Conservation (phyloP, 2,888 invertebrate genomes). For the Amphimallon solstitiale region DNA sequence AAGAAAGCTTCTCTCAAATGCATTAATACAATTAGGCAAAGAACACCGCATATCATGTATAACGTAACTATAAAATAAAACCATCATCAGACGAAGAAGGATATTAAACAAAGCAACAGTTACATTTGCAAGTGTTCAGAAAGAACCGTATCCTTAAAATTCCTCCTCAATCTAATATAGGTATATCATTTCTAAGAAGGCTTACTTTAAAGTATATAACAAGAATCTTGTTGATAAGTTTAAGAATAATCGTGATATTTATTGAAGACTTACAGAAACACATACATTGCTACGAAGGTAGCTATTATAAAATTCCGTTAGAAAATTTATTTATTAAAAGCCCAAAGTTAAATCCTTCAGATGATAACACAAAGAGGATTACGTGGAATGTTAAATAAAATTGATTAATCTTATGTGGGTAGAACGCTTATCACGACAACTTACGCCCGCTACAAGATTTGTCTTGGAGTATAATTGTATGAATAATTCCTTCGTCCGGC, state of each 20-base stretch:
- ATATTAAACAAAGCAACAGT: slow-evolving; percentile 10
- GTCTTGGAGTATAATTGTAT: slow-evolving; percentile 30
- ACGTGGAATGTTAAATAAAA: slow-evolving; percentile 31
- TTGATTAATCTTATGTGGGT: slow-evolving; percentile 36
- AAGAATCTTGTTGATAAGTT: slow-evolving; percentile 3
- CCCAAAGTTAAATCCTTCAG: slow-evolving; percentile 22
- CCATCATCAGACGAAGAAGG: slow-evolving; percentile 11
- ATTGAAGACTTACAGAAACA: slow-evolving; percentile 1
- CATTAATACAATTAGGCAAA: slow-evolving; percentile 25
- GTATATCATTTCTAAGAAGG: slow-evolving; percentile 16
- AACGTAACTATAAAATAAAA: slow-evolving; percentile 5
- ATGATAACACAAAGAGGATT: slow-evolving; percentile 38
- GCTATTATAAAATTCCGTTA: slow-evolving; percentile 30
- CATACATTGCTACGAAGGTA: background rate
- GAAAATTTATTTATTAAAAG: slow-evolving; percentile 34
- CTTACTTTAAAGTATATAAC: slow-evolving; percentile 12
- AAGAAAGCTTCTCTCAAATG: background rate
- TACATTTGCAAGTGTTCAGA: slow-evolving; percentile 22
- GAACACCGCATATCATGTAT: slow-evolving; percentile 16
- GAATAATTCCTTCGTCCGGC: slow-evolving; percentile 18
- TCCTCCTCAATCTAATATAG: slow-evolving; percentile 5
- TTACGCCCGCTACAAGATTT: slow-evolving; percentile 31
- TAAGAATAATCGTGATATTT: slow-evolving; percentile 13
- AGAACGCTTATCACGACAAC: slow-evolving; percentile 25
- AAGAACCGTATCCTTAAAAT: slow-evolving; percentile 13